These are phyloP conservation scores for Melanchra persicariae DNA, from an alignment of 2,888 invertebrate genomes.

Conservation along the genomic window DNA sequence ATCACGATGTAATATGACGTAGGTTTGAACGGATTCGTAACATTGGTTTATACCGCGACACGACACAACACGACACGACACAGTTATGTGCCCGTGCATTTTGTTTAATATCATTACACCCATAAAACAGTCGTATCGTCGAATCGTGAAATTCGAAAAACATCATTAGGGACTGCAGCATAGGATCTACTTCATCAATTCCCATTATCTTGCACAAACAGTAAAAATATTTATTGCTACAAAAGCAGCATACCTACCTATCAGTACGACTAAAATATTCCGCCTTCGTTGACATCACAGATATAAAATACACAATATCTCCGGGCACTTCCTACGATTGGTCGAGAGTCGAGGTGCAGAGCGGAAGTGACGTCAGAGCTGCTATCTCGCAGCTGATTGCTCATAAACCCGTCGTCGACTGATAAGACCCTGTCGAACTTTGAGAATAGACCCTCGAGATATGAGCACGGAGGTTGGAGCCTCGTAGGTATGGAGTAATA, in stretches of 20 bases:
- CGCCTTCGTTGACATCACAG: slow-evolving; percentile 49
- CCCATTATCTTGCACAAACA: slow-evolving; percentile 21
- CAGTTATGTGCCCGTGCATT: too few relatives aligned
- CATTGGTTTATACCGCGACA: too few relatives aligned
- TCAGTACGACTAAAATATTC: slow-evolving; percentile 45
- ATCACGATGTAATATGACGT: too few relatives aligned
- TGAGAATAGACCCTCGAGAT: slow-evolving; percentile 65
- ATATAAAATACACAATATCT: slow-evolving; percentile 67
- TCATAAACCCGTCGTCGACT: slow-evolving; percentile 77
- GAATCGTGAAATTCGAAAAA: too few relatives aligned
- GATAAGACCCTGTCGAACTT: slow-evolving; percentile 72
- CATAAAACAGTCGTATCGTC: not conserved
- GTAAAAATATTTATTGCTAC: slow-evolving; percentile 50
- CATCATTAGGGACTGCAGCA: not conserved
- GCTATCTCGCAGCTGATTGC: slow-evolving; percentile 80
- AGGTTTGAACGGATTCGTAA: too few relatives aligned
- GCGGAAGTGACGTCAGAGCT: slow-evolving; percentile 78
- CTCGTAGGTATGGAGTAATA: slow-evolving; percentile 41
- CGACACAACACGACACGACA: too few relatives aligned
- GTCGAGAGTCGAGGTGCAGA: slow-evolving; percentile 72
- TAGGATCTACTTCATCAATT: not conserved
- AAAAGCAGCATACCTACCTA: slow-evolving; percentile 40
- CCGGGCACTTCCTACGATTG: slow-evolving; percentile 69
- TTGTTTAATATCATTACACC: too few relatives aligned
- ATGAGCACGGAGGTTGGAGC: slow-evolving; percentile 41